Conservation (phyloP, 30 jellyfish, hydroid and myxozoan genomes). For the Nemopilema nomurai region DNA sequence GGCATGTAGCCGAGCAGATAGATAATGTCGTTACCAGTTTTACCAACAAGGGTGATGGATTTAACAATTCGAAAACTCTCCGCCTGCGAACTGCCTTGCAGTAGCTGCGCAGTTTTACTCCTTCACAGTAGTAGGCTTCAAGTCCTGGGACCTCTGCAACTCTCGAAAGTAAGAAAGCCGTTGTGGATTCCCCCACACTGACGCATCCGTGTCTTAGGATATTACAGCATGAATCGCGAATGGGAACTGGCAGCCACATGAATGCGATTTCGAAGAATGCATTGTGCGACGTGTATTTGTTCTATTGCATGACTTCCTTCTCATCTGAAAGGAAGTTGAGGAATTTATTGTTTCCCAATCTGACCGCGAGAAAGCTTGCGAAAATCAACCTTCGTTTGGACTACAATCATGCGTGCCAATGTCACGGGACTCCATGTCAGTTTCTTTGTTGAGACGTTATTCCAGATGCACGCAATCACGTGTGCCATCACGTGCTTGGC, state of each 20-base stretch:
- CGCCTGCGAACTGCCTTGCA: too few relatives aligned
- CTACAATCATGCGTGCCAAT: background rate
- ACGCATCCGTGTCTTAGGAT: too few relatives aligned
- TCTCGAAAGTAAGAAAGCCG: too few relatives aligned
- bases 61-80: too few relatives aligned
- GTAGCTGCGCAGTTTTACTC: too few relatives aligned
- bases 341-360: background rate
- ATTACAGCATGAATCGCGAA: too few relatives aligned
- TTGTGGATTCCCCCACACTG: too few relatives aligned
- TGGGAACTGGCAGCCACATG: background rate
- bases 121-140: too few relatives aligned
- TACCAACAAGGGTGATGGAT: too few relatives aligned
- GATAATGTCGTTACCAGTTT: too few relatives aligned
- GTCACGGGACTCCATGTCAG: background rate
- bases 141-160: too few relatives aligned
- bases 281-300: background rate
- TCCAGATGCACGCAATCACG: background rate
- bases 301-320: constrained; percentile 16
- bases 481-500: background rate
- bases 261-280: background rate
- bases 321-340: background rate
- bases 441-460: background rate
- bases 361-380: background rate
- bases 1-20: too few relatives aligned
- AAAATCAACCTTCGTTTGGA: background rate